A percentile compares a stretch with the other conserved stretches of the same genome.
phyloP scores from a whole-genome alignment of 2,797 vertebrate genomes.

The Champsocephalus gunnari region DNA sequence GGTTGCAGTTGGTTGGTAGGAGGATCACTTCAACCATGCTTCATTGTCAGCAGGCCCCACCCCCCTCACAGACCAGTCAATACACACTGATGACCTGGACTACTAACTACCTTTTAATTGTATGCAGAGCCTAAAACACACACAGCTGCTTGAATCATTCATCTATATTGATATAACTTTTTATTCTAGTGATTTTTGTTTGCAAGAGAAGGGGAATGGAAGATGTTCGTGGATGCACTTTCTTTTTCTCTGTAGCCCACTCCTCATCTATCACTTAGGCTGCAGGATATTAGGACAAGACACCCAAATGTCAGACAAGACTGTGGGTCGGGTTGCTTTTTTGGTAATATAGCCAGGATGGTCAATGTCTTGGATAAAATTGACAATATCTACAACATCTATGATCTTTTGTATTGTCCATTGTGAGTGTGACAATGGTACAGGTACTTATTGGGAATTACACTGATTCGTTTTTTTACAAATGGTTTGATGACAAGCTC shows the following conservation, averaged over 20 bases:
- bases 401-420: neutral
- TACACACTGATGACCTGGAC: neutral
- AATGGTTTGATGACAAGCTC: neutral
- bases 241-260: neutral
- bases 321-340: neutral
- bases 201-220: neutral
- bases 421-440: neutral
- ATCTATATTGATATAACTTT: neutral
- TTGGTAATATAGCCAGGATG: neutral
- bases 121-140: conserved; percentile 13
- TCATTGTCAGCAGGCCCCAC: conserved; percentile 22
- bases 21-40: neutral
- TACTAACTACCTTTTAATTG: conserved; percentile 1
- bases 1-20: neutral
- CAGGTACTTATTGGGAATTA: neutral
- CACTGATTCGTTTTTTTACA: neutral
- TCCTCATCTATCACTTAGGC: no score
- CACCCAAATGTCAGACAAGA: neutral
- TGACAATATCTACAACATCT: neutral
- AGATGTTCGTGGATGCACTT: neutral
- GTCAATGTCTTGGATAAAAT: no score
- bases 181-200: neutral
- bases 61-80: conserved; percentile 4
- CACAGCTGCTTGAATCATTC: neutral
- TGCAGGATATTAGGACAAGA: neutral